Evolutionary conservation across 2,888 invertebrate genomes (phyloP).

Genomic region (Eupeodes latifasciatus): DNA sequence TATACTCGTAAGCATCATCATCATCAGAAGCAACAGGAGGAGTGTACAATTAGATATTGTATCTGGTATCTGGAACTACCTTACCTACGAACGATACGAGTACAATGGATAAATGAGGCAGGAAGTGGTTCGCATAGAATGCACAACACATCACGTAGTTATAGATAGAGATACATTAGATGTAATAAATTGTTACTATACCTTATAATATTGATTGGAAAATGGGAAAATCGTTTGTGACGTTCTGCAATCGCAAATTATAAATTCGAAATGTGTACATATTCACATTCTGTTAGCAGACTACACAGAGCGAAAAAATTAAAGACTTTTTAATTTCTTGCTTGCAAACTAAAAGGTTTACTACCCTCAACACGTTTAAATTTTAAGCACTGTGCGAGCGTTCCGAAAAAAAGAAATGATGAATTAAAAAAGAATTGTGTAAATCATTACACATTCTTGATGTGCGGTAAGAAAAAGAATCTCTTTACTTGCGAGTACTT

Average conservation of each 20-base stretch:
- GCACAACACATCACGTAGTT: constrained; percentile 37
- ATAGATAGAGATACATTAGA: not conserved
- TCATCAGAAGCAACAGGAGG: constrained; percentile 24
- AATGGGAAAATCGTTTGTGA: constrained; percentile 72
- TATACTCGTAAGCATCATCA: constrained; percentile 20
- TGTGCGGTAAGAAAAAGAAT: too few relatives aligned
- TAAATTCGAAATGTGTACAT: constrained; percentile 54
- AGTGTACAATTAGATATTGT: not conserved
- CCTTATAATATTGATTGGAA: constrained; percentile 61
- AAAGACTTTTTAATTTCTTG: too few relatives aligned
- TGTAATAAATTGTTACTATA: constrained; percentile 63
- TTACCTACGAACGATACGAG: not conserved
- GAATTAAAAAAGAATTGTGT: too few relatives aligned
- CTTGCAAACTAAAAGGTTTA: too few relatives aligned
- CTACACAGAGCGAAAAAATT: too few relatives aligned
- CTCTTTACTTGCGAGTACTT: too few relatives aligned
- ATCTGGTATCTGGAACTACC: constrained; percentile 13
- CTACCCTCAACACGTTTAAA: too few relatives aligned
- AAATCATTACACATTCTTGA: too few relatives aligned
- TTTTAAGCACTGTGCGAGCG: too few relatives aligned
- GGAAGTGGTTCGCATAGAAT: constrained; percentile 63
- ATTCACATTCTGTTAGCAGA: not conserved
- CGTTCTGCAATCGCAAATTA: constrained; percentile 58
- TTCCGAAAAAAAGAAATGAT: too few relatives aligned
- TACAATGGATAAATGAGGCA: constrained; percentile 59